Conservation (phyloP, 2,797 vertebrate species). For the Harpagifer antarcticus region DNA sequence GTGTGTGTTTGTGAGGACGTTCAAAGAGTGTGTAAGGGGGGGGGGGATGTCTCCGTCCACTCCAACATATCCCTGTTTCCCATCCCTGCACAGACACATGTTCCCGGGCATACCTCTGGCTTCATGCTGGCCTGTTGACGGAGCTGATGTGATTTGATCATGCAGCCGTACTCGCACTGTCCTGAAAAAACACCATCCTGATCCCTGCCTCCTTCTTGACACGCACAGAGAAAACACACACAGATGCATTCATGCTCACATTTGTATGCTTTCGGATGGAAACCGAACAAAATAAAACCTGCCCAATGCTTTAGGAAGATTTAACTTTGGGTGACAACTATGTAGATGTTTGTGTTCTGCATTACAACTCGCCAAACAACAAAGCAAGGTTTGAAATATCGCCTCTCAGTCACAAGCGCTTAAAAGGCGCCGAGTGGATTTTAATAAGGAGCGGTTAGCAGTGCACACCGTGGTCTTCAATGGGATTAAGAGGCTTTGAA, state of each 20-base stretch:
- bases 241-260: slow-evolving; percentile 2
- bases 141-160: slow-evolving; percentile 70
- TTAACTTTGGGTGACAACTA: slow-evolving; percentile 22
- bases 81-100: slow-evolving; percentile 35
- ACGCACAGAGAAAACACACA: slow-evolving; percentile 37
- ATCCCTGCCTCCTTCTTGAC: slow-evolving; percentile 41
- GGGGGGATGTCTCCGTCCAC: slow-evolving; percentile 40
- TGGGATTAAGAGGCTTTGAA: slow-evolving; percentile 85
- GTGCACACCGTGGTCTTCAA: slow-evolving; percentile 73
- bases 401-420: slow-evolving; percentile 64
- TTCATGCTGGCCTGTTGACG: slow-evolving; percentile 49
- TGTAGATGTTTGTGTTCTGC: slow-evolving; percentile 28
- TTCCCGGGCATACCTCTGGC: slow-evolving; percentile 54
- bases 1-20: slow-evolving; percentile 4
- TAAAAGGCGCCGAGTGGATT: slow-evolving; percentile 77
- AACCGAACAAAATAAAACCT: slow-evolving; percentile 45
- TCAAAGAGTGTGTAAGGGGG: slow-evolving; percentile 3
- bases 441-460: slow-evolving; percentile 82
- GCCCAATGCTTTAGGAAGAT: slow-evolving; percentile 20
- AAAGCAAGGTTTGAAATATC: slow-evolving; percentile 60
- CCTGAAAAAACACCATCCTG: slow-evolving; percentile 32
- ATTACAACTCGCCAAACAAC: slow-evolving; percentile 56
- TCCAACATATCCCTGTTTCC: slow-evolving; percentile 39
- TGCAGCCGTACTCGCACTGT: slow-evolving; percentile 55
- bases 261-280: slow-evolving; percentile 25